phyloP scores from a whole-genome alignment of 2,888 invertebrate species.

The Caenorhabditis zanzibari region DNA sequence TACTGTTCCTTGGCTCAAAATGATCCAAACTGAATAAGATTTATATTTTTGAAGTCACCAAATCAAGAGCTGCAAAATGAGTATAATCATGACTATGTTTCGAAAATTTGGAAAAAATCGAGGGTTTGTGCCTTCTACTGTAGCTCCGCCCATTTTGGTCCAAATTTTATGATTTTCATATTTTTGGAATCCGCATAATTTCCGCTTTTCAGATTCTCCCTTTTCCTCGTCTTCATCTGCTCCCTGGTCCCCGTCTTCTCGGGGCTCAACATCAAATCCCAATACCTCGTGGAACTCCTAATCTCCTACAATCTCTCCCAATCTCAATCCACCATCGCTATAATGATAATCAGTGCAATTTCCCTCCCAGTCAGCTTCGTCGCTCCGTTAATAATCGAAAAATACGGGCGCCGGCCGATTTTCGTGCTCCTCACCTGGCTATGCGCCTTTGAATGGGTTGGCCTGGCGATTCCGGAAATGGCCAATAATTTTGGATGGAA shows the following conservation, averaged over 20 bases:
- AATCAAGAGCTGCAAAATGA: background rate
- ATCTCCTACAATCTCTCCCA: conserved; percentile 77
- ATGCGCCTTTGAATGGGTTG: conserved; percentile 77
- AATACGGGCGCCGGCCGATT: conserved; percentile 76
- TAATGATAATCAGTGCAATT: conserved; percentile 71
- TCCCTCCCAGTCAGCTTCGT: conserved; percentile 76
- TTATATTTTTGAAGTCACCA: background rate
- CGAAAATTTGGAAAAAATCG: background rate
- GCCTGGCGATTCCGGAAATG: conserved; percentile 71
- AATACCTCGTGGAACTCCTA: conserved; percentile 76
- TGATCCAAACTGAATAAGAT: background rate
- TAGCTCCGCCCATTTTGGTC: background rate
- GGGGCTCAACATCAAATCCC: conserved; percentile 79
- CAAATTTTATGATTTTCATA: too few species aligned
- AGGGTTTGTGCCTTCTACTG: too few species aligned
- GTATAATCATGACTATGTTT: background rate
- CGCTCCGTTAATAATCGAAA: conserved; percentile 76
- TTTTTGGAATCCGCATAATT: too few species aligned
- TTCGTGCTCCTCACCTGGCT: conserved; percentile 74
- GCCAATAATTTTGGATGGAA: conserved; percentile 68
- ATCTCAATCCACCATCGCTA: conserved; percentile 73
- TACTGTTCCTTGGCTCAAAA: background rate
- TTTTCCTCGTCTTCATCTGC: conserved; percentile 75
- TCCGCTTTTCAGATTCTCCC: conserved; percentile 70
- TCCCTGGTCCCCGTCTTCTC: conserved; percentile 79